Evolutionary conservation across 2,888 invertebrate species (phyloP), one percentile per base, ranked within the genome.

Genomic region (Timema cristinae): DNA sequence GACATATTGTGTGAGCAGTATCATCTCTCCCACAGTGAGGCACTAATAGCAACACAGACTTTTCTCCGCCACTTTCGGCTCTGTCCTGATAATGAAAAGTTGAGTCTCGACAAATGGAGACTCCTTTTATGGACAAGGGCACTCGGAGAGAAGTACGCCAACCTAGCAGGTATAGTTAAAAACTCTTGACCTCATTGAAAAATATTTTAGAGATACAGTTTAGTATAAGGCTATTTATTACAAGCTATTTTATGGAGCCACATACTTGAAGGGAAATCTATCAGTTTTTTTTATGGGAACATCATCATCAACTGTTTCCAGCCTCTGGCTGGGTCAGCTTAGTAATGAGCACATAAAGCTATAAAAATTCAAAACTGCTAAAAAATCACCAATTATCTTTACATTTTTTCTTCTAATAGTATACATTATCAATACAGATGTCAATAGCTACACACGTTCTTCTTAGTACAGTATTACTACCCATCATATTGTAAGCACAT

Each of bases 11-110:
- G 84, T 79, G 86, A 88, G 79, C 86, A 90, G 79, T 91, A 90
- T 82, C 88, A 87, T 69, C 83, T 94, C 68, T 85, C 87, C 15
- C 82, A 85, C 78, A 90, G 90, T 67, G 83, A 84, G 59, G 91
- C 94, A 13, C 83, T 83, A 73, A 84, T 86, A 79, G 87, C 89
- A 76, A 90, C 91, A 70, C 84, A 88, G 67, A 87, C 85, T 74
- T 94, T 90, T 83, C 85, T 94, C 77, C 88, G 88, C 78, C 86
- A 89, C 69, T 94, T 94, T 83, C 87, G 94, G 75, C 89, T 90
- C 76, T 91, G 92, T 78, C 94, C 94, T 10, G 93, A 94, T 79
- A 92, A 93, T 82, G 86, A 88, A 72, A 85, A 87, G 71, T 89
- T 88, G 79, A 86, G 86, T 74, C 83, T 94, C 77, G 91, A 93